A percentile compares a stretch with the other conserved stretches of the same genome.
phyloP scores from a whole-genome alignment of 2,888 invertebrate genomes.

The Anorthoa munda region DNA sequence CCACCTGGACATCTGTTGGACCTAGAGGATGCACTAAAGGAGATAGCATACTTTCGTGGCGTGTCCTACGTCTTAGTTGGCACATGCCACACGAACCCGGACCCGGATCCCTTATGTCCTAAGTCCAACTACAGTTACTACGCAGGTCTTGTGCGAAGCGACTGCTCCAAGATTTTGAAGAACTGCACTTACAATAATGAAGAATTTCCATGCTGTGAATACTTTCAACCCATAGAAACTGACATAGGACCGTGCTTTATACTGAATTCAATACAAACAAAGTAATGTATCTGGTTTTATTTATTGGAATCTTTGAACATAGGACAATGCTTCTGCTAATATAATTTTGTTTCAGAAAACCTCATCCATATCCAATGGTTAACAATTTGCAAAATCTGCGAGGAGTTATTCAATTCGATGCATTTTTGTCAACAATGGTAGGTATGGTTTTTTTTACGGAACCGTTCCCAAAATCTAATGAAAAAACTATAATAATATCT shows the following conservation, averaged over 20 bases:
- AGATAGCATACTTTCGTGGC: conserved; percentile 93
- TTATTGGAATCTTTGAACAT: too few relatives aligned
- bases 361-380: conserved; percentile 86
- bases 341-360: conserved; percentile 75
- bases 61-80: conserved; percentile 92
- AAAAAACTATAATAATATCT: too few relatives aligned
- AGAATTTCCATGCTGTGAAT: conserved; percentile 91
- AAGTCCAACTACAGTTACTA: conserved; percentile 91
- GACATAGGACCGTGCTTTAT: conserved; percentile 92
- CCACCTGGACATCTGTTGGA: conserved; percentile 93
- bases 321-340: too few relatives aligned
- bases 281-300: conserved; percentile 65
- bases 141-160: conserved; percentile 88
- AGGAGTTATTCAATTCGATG: conserved; percentile 88
- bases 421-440: conserved; percentile 87
- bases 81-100: conserved; percentile 88
- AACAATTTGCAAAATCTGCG: conserved; percentile 88
- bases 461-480: too few relatives aligned
- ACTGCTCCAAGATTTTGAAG: conserved; percentile 87
- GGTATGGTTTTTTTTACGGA: conserved; percentile 50
- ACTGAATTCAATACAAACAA: conserved; percentile 91
- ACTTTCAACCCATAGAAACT: conserved; percentile 91
- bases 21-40: conserved; percentile 93
- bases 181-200: conserved; percentile 90
- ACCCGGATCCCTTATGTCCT: conserved; percentile 90